These are phyloP conservation scores for Acanthurus leucopareius DNA, from an alignment of 2,797 vertebrate genomes.

Conservation along the genomic window DNA sequence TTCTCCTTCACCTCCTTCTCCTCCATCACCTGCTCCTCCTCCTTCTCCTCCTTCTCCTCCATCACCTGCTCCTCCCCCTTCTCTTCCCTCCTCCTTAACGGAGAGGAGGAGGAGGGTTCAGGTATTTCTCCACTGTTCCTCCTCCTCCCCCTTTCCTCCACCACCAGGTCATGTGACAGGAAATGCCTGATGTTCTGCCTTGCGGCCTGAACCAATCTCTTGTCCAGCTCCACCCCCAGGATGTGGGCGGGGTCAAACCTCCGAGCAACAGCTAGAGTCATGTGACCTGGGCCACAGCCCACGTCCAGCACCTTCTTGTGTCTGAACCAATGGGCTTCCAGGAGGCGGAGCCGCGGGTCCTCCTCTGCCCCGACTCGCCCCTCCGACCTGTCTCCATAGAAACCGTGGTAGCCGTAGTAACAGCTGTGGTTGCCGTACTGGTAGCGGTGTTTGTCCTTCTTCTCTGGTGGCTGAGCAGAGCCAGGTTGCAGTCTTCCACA, in stretches of 20 bases:
- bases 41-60: no score
- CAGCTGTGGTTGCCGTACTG: constrained; percentile 89
- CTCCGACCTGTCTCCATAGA: constrained; percentile 64
- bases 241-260: constrained; percentile 87
- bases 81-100: not conserved
- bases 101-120: not conserved
- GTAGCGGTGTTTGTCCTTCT: constrained; percentile 76
- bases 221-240: constrained; percentile 92
- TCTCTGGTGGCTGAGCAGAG: not conserved
- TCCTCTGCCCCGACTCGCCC: constrained; percentile 78
- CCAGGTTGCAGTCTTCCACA: constrained; percentile 29
- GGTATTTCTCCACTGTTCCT: no score
- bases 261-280: constrained; percentile 88
- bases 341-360: constrained; percentile 85
- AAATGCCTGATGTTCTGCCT: constrained; percentile 92
- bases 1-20: no score
- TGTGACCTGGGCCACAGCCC: constrained; percentile 91
- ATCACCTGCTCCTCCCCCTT: not conserved
- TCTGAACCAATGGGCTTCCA: constrained; percentile 90
- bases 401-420: constrained; percentile 89
- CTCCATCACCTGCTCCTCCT: not conserved
- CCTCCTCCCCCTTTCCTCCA: constrained; percentile 19
- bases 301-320: constrained; percentile 90
- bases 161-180: constrained; percentile 86
- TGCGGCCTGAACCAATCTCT: constrained; percentile 86